Evolutionary conservation across 2,113 vertebrate genomes (phyloP).

Genomic region (Pseudorectes ferrugineus): DNA sequence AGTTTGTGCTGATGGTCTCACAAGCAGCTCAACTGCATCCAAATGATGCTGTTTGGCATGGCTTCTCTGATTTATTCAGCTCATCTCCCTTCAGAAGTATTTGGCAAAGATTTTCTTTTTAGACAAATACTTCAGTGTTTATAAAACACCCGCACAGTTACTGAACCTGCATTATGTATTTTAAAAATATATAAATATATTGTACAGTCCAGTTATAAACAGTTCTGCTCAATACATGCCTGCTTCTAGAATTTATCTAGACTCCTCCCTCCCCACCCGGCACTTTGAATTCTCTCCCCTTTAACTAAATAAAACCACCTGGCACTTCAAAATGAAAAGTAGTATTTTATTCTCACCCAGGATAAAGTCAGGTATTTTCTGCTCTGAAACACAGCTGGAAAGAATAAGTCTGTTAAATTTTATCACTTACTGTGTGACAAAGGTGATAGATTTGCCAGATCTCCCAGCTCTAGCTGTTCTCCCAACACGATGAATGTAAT

Average conservation of each 20-base stretch:
- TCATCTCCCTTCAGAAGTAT: not conserved
- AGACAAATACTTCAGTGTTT: not conserved
- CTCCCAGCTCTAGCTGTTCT: conserved; percentile 93
- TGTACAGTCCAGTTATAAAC: not conserved
- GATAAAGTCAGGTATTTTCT: not conserved
- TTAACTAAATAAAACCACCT: not conserved
- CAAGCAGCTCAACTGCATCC: not conserved
- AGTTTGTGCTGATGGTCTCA: not conserved
- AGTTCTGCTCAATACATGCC: not conserved
- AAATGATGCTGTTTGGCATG: not conserved
- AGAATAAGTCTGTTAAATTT: not conserved
- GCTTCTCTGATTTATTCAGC: not conserved
- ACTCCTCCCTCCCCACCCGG: not conserved
- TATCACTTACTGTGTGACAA: conserved; percentile 91
- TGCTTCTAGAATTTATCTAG: not conserved
- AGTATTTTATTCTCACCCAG: not conserved
- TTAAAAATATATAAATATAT: not conserved
- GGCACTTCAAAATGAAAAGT: not conserved
- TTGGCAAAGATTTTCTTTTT: not conserved
- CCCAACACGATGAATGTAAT: conserved; percentile 97
- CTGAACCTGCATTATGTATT: not conserved
- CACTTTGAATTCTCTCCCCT: not conserved
- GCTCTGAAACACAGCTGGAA: not conserved
- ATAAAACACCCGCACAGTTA: not conserved
- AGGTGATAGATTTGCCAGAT: conserved; percentile 94